phyloP scores from a whole-genome alignment of 2,113 vertebrate species.

The Colossoma macropomum region DNA sequence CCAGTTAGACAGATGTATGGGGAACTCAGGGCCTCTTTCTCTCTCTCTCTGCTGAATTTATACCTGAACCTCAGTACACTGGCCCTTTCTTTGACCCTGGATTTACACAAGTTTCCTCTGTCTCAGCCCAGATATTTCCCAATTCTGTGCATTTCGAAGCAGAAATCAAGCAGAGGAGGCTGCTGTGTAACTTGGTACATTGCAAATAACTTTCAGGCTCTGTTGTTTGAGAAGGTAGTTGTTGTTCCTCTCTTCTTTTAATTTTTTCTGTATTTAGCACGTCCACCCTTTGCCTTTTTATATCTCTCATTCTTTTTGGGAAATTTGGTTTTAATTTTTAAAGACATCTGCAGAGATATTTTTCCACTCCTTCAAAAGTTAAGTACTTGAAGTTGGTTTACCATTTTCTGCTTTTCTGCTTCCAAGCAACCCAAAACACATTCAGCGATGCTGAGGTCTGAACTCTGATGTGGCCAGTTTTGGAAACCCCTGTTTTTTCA shows the following conservation, averaged over 20 bases:
- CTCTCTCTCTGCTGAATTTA: slow-evolving; percentile 53
- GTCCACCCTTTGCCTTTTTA: no score
- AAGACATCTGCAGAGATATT: no score
- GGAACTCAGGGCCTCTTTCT: slow-evolving; percentile 50
- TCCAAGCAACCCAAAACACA: no score
- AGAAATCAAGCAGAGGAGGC: neutral
- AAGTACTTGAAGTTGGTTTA: no score
- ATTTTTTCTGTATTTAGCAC: neutral
- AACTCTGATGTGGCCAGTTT: no score
- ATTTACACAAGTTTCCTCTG: slow-evolving; percentile 45
- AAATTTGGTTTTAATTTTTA: no score
- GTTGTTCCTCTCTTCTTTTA: neutral
- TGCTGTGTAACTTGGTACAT: neutral
- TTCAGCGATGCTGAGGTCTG: no score
- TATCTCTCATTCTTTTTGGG: no score
- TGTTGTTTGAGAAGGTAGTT: neutral
- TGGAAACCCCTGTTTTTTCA: no score
- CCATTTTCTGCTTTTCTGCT: no score
- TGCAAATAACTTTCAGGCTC: neutral
- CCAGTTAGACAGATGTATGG: slow-evolving; percentile 53
- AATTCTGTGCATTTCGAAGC: neutral
- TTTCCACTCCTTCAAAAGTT: no score
- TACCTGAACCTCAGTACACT: slow-evolving; percentile 44
- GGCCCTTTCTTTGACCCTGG: slow-evolving; percentile 48
- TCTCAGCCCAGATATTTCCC: slow-evolving; percentile 25